Conservation (phyloP, 2,888 invertebrate genomes). For the Euzophera pinguis region DNA sequence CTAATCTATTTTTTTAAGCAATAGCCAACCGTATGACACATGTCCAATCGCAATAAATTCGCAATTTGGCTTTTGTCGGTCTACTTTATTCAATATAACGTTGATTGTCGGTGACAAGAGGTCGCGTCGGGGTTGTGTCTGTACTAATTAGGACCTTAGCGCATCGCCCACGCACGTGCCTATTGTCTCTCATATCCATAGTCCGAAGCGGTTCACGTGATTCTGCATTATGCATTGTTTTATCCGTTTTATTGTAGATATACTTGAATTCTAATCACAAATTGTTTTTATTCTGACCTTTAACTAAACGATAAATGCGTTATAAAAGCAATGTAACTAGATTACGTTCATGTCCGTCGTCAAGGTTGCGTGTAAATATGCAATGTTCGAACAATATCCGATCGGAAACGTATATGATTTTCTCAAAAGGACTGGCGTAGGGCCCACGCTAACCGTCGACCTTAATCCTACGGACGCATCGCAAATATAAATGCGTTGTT, state of each 20-base stretch:
- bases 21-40: conserved; percentile 16
- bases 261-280: not conserved
- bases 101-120: conserved; percentile 69
- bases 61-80: conserved; percentile 56
- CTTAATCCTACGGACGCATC: conserved; percentile 31
- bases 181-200: conserved; percentile 40
- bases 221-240: conserved; percentile 18
- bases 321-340: conserved; percentile 47
- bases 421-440: conserved; percentile 2
- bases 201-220: conserved; percentile 32
- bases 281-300: conserved; percentile 10
- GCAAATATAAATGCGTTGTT: conserved; percentile 28
- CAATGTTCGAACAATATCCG: conserved; percentile 24
- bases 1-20: conserved; percentile 16
- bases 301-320: conserved; percentile 23
- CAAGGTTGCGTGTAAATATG: conserved; percentile 56
- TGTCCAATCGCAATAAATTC: conserved; percentile 44
- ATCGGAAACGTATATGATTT: conserved; percentile 11
- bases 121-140: conserved; percentile 69
- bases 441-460: conserved; percentile 27
- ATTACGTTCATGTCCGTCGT: conserved; percentile 39
- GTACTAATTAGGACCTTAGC: conserved; percentile 65
- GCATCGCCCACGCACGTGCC: conserved; percentile 65
- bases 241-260: conserved; percentile 12
- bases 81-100: conserved; percentile 70